phyloP scores from a whole-genome alignment of 2,113 vertebrate species.

The Mormyrus iriodes region DNA sequence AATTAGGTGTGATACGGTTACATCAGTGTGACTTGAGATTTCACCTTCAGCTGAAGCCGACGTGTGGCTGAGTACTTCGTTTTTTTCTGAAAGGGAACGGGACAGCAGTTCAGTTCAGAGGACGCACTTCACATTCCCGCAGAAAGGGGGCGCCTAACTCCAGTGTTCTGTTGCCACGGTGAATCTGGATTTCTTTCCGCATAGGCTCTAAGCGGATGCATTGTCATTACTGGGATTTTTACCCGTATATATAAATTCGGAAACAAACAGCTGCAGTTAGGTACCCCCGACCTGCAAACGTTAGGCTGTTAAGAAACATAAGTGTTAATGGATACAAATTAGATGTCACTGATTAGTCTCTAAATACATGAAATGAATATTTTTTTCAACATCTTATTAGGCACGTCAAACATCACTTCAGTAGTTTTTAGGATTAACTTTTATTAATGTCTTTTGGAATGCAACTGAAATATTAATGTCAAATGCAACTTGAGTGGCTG shows the following conservation, averaged over 20 bases:
- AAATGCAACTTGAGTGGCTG: not conserved
- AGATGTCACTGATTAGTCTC: not conserved
- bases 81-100: conserved; percentile 30
- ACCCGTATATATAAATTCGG: not conserved
- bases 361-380: not conserved
- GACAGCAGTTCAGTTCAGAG: not conserved
- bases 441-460: not conserved
- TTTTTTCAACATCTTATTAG: not conserved
- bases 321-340: not conserved
- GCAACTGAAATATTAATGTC: not conserved
- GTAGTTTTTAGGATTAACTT: not conserved
- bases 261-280: not conserved
- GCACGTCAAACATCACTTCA: not conserved
- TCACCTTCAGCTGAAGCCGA: conserved; percentile 48
- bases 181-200: not conserved
- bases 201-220: not conserved
- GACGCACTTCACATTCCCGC: not conserved
- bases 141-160: not conserved
- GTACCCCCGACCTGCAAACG: not conserved
- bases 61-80: conserved; percentile 44
- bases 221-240: not conserved
- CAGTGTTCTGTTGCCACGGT: not conserved
- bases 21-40: not conserved
- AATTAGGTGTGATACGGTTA: not conserved
- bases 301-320: not conserved